Percentiles rank a stretch among this genome's conserved stretches.
phyloP scores from a whole-genome alignment of 2,888 invertebrate genomes.

The Anticlea derivata region DNA sequence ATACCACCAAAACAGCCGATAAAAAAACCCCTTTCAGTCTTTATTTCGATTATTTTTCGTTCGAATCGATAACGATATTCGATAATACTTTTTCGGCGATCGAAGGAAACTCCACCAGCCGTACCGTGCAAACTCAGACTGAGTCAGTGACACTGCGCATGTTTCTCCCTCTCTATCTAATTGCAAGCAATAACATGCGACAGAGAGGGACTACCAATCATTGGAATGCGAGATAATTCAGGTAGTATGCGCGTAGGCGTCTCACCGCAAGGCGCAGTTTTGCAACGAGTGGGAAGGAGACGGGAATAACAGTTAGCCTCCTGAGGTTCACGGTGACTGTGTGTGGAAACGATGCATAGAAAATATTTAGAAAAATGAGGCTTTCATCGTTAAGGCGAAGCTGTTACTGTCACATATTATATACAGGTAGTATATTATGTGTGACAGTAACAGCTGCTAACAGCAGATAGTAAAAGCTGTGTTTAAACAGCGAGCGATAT shows the following conservation, averaged over 20 bases:
- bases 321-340: conserved; percentile 65
- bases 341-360: conserved; percentile 63
- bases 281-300: conserved; percentile 49
- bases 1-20: conserved; percentile 41
- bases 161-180: conserved; percentile 59
- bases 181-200: conserved; percentile 31
- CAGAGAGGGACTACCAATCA: conserved; percentile 56
- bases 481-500: too few species aligned
- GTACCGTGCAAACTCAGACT: conserved; percentile 63
- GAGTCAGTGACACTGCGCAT: conserved; percentile 81
- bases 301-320: conserved; percentile 50
- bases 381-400: conserved; percentile 70
- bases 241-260: conserved; percentile 58
- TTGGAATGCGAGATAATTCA: conserved; percentile 69
- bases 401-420: not conserved
- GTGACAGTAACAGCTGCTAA: too few species aligned
- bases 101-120: conserved; percentile 45
- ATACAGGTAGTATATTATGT: too few species aligned
- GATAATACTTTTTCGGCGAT: conserved; percentile 40
- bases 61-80: conserved; percentile 52
- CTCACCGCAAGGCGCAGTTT: conserved; percentile 50
- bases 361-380: conserved; percentile 73
- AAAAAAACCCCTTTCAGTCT: conserved; percentile 46
- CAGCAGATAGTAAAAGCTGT: too few species aligned
- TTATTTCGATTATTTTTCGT: conserved; percentile 61